Percentiles rank a stretch among this genome's conserved stretches.
phyloP scores from a whole-genome alignment of 30 jellyfish, hydroid and myxozoan genomes.

The Pseudorhiza aurosa region DNA sequence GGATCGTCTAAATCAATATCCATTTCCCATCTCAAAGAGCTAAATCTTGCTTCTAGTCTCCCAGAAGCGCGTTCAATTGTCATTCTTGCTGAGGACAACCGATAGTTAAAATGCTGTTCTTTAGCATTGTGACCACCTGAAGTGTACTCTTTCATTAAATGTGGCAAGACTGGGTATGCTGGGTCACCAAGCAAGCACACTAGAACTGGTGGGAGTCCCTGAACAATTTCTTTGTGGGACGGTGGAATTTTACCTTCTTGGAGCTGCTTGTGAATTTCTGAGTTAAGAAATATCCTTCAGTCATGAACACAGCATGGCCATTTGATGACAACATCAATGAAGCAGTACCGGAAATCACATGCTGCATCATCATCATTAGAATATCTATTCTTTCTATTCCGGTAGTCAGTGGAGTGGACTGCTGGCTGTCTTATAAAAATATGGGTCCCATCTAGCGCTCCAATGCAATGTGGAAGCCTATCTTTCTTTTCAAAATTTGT shows the following conservation, averaged over 20 bases:
- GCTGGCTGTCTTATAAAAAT: slow-evolving; percentile 27
- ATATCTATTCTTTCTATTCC: slow-evolving; percentile 19
- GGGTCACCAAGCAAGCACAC: slow-evolving; percentile 69
- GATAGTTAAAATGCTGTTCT: slow-evolving; percentile 44
- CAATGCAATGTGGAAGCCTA: slow-evolving; percentile 45
- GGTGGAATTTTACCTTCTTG: slow-evolving; percentile 28
- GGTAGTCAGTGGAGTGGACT: background rate
- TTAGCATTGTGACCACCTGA: slow-evolving; percentile 28
- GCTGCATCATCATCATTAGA: slow-evolving; percentile 12
- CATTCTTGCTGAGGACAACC: slow-evolving; percentile 77
- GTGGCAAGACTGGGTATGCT: slow-evolving; percentile 71
- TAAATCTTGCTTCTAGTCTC: slow-evolving; percentile 62
- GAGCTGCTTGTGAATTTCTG: slow-evolving; percentile 16
- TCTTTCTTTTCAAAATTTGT: slow-evolving; percentile 11
- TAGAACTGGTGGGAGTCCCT: slow-evolving; percentile 59
- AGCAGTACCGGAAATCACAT: slow-evolving; percentile 23
- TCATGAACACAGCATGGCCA: slow-evolving; percentile 65
- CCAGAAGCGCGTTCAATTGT: slow-evolving; percentile 75
- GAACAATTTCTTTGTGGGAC: slow-evolving; percentile 43
- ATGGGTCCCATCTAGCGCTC: slow-evolving; percentile 65
- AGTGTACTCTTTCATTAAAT: slow-evolving; percentile 63
- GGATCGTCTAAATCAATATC: slow-evolving; percentile 41
- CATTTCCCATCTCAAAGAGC: slow-evolving; percentile 53
- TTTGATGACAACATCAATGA: slow-evolving; percentile 45
- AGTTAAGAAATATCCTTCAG: slow-evolving; percentile 38